Evolutionary conservation across 2,888 invertebrate genomes (phyloP).

Genomic region (Spodoptera exigua): DNA sequence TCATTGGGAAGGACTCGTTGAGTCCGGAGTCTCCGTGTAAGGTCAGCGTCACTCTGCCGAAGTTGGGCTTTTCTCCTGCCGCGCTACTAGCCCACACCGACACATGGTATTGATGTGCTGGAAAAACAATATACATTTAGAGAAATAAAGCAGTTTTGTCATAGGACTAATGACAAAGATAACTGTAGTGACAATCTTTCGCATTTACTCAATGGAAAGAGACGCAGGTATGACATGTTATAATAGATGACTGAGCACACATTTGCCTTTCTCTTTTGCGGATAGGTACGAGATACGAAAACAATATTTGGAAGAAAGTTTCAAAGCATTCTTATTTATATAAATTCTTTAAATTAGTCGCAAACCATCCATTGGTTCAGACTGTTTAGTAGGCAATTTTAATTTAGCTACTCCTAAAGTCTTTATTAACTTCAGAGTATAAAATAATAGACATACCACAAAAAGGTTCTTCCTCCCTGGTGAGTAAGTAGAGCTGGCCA

Average conservation of each 20-base stretch:
- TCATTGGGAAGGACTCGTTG: conserved; percentile 96
- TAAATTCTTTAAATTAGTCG: too few relatives aligned
- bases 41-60: conserved; percentile 94
- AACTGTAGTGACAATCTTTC: neutral
- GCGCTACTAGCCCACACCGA: conserved; percentile 92
- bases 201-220: too few relatives aligned
- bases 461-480: conserved; percentile 97
- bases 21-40: conserved; percentile 94
- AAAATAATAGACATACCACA: conserved; percentile 90
- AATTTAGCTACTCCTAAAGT: too few relatives aligned
- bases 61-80: conserved; percentile 89
- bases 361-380: too few relatives aligned
- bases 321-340: too few relatives aligned
- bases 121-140: neutral
- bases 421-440: too few relatives aligned
- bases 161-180: neutral
- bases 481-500: conserved; percentile 96
- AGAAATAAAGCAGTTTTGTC: neutral
- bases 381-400: too few relatives aligned
- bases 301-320: too few relatives aligned
- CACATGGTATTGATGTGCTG: conserved; percentile 96
- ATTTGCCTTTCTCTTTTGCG: too few relatives aligned
- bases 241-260: too few relatives aligned
- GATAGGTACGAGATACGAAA: too few relatives aligned
- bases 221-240: too few relatives aligned